phyloP scores from a whole-genome alignment of 2,888 invertebrate genomes.

The Microchrysa polita region DNA sequence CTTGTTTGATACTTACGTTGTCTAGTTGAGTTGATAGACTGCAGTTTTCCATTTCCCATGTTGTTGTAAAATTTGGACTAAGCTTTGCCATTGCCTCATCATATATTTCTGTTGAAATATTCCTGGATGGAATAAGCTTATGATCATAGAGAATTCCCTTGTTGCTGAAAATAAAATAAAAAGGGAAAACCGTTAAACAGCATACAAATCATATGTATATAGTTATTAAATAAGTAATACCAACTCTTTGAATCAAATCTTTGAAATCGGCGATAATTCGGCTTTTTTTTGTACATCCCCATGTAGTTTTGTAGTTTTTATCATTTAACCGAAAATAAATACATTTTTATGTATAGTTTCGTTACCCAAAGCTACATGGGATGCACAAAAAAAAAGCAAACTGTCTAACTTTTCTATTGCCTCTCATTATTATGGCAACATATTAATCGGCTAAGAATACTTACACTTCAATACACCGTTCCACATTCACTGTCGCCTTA shows the following conservation, averaged over 20 bases:
- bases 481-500: constrained; percentile 91
- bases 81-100: constrained; percentile 63
- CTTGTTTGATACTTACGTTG: constrained; percentile 70
- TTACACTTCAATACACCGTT: constrained; percentile 81
- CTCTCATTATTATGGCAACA: too few species aligned
- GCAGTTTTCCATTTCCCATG: constrained; percentile 71
- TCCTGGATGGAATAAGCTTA: constrained; percentile 59
- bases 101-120: constrained; percentile 70
- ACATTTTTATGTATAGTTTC: too few species aligned
- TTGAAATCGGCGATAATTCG: too few species aligned
- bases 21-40: constrained; percentile 78
- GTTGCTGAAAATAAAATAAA: constrained; percentile 64
- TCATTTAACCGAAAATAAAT: too few species aligned
- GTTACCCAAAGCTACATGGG: too few species aligned
- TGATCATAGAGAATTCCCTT: constrained; percentile 63
- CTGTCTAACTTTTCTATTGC: too few species aligned
- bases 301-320: too few species aligned
- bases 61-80: constrained; percentile 59
- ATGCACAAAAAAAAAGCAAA: too few species aligned
- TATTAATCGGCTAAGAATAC: constrained; percentile 55
- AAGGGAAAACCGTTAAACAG: neutral
- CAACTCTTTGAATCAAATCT: too few species aligned
- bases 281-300: too few species aligned
- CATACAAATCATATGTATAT: too few species aligned
- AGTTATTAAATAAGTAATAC: too few species aligned